Evolutionary conservation across 2,113 vertebrate genomes (phyloP).

Genomic region (Maccullochella peelii): DNA sequence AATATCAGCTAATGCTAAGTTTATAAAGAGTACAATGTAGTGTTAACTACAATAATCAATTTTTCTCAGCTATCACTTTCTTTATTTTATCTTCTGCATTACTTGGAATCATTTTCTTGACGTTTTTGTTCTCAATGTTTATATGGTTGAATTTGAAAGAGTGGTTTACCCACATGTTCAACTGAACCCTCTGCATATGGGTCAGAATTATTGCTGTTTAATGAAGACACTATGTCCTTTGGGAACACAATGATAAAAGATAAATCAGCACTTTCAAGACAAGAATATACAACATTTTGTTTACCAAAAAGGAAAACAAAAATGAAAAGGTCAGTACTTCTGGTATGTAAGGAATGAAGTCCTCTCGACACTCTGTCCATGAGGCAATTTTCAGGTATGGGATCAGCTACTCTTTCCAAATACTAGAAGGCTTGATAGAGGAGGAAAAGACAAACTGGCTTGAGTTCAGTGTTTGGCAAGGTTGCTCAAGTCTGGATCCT

Average conservation of each 20-base stretch:
- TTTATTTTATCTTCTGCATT: neutral
- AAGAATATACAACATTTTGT: too few relatives aligned
- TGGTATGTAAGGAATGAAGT: constrained; percentile 71
- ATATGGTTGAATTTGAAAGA: neutral
- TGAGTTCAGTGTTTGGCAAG: constrained; percentile 36
- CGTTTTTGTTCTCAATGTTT: neutral
- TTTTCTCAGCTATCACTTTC: neutral
- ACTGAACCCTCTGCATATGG: neutral
- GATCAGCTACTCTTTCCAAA: constrained; percentile 41
- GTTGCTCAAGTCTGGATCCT: constrained; percentile 34
- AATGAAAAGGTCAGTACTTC: neutral
- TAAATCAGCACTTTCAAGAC: neutral
- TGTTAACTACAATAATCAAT: neutral
- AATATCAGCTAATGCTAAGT: neutral
- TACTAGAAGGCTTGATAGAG: neutral
- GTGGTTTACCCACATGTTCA: neutral
- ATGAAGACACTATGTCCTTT: neutral
- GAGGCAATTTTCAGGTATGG: constrained; percentile 21
- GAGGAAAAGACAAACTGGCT: constrained; percentile 12
- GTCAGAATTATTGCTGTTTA: neutral
- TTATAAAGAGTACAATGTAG: neutral
- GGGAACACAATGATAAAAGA: neutral
- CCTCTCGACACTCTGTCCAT: constrained; percentile 29
- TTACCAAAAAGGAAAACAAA: neutral
- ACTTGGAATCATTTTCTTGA: neutral